Evolutionary conservation across 2,113 vertebrate species (phyloP).

Genomic region (Calypte anna): DNA sequence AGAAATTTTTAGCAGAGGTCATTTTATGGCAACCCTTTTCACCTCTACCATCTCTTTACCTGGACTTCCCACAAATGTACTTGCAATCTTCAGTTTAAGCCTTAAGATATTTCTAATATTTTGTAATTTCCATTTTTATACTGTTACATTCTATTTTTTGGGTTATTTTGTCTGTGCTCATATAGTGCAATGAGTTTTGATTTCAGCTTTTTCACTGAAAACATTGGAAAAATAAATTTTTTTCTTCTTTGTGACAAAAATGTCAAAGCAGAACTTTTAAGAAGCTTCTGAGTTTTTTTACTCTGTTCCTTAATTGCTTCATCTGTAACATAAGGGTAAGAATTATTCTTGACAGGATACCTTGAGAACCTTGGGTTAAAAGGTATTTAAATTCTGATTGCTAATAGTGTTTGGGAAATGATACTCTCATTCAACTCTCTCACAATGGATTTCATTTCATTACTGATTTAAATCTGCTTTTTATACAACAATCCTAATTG

Average conservation of each 20-base stretch:
- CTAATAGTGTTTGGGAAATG: not conserved
- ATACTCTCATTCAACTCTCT: not conserved
- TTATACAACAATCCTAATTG: not conserved
- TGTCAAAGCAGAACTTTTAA: not conserved
- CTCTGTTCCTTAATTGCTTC: not conserved
- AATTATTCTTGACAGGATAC: not conserved
- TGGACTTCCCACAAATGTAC: not conserved
- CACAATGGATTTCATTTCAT: slow-evolving; percentile 1
- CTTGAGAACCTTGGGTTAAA: not conserved
- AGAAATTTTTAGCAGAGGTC: not conserved
- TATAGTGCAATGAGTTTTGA: not conserved
- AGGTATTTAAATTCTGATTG: not conserved
- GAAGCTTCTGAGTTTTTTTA: not conserved
- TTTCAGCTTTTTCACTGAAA: not conserved
- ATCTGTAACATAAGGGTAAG: not conserved
- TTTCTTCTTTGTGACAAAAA: not conserved
- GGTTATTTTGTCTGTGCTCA: not conserved
- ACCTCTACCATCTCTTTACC: not conserved
- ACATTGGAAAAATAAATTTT: not conserved
- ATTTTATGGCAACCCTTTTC: not conserved
- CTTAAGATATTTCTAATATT: not conserved
- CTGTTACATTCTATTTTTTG: not conserved
- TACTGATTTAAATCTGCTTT: slow-evolving; percentile 7
- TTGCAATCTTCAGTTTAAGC: not conserved
- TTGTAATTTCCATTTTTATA: not conserved